These are phyloP conservation scores for Linnaemya tessellans DNA, from an alignment of 2,888 invertebrate species.

Conservation along the genomic window DNA sequence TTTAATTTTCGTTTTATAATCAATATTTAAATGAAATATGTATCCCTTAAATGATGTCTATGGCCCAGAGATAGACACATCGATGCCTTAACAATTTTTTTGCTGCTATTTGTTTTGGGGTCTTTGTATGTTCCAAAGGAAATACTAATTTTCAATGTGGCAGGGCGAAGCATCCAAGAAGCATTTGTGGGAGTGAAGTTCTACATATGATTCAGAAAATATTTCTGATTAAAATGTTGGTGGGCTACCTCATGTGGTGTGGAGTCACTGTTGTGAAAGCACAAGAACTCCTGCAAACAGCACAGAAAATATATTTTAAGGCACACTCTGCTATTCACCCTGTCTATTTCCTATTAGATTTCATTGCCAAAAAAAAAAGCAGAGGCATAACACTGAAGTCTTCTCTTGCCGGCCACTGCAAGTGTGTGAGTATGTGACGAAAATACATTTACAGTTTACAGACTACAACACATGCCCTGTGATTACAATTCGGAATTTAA, in stretches of 20 bases:
- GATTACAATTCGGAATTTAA: conserved; percentile 49
- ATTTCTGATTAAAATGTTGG: conserved; percentile 36
- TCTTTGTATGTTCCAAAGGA: conserved; percentile 18
- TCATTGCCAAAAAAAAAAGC: conserved; percentile 32
- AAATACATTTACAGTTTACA: conserved; percentile 12
- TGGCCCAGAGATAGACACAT: neutral
- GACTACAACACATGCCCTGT: conserved; percentile 11
- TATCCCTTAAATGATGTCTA: conserved; percentile 6
- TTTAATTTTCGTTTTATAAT: conserved; percentile 69
- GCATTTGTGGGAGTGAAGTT: conserved; percentile 36
- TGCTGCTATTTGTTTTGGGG: conserved; percentile 9
- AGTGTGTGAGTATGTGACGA: conserved; percentile 20
- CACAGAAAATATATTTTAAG: conserved; percentile 12
- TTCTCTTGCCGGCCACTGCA: neutral
- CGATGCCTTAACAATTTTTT: conserved; percentile 4
- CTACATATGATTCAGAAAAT: conserved; percentile 38
- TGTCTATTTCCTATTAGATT: conserved; percentile 41
- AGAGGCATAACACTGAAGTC: conserved; percentile 28
- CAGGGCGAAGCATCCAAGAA: neutral
- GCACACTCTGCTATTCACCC: neutral
- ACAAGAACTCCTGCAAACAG: conserved; percentile 3
- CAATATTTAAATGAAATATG: conserved; percentile 65
- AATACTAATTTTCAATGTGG: conserved; percentile 39
- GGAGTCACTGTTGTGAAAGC: conserved; percentile 11
- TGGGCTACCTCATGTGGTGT: conserved; percentile 1